Percentiles rank a stretch among this genome's conserved stretches.
phyloP scores from a whole-genome alignment of 2,113 vertebrate genomes.

The Mobula hypostoma region DNA sequence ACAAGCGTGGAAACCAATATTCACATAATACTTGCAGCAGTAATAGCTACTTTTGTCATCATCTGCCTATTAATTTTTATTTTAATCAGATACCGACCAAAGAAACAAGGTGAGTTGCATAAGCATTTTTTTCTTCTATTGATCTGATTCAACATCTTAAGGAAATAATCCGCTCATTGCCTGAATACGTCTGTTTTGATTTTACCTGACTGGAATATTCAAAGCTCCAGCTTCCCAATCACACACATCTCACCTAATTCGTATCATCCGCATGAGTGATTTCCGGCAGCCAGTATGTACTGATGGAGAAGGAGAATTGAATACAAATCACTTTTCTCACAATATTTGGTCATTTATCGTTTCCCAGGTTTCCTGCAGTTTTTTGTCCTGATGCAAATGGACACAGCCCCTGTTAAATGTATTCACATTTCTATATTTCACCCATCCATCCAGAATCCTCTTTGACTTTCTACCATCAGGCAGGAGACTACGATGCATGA shows the following conservation, averaged over 20 bases:
- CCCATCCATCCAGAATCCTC: no score
- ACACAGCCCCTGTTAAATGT: background rate
- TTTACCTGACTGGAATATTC: background rate
- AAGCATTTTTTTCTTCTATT: background rate
- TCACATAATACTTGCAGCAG: background rate
- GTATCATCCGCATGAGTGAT: background rate
- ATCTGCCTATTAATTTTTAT: background rate
- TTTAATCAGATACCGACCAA: slow-evolving; percentile 11
- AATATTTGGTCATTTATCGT: background rate
- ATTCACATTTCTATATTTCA: background rate
- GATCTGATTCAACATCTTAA: background rate
- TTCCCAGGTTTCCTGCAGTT: background rate
- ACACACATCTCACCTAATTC: background rate
- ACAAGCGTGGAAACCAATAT: background rate
- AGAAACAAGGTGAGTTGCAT: slow-evolving; percentile 1
- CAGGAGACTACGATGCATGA: no score
- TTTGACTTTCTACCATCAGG: no score
- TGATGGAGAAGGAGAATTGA: background rate
- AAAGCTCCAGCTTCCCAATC: background rate
- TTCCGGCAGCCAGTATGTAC: background rate
- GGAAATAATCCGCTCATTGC: background rate
- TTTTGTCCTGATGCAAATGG: background rate
- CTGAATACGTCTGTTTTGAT: background rate
- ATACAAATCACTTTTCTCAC: background rate
- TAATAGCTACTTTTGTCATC: background rate